These are phyloP conservation scores for Prinia subflava DNA, from an alignment of 2,113 vertebrate species.

Conservation along the genomic window DNA sequence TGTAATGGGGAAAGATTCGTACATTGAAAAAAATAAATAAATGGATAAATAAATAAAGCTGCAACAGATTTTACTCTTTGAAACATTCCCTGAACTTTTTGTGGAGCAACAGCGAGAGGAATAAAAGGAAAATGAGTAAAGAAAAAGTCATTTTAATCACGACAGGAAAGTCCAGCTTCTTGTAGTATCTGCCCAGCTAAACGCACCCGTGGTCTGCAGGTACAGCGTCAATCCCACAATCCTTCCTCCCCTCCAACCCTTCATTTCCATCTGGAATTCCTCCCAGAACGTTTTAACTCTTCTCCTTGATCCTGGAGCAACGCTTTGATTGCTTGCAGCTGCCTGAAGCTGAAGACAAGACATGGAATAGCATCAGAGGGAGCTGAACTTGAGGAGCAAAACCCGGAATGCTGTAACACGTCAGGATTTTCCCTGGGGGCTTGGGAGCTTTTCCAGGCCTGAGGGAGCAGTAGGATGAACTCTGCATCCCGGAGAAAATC, in stretches of 20 bases:
- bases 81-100: not conserved
- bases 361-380: not conserved
- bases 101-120: not conserved
- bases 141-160: not conserved
- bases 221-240: not conserved
- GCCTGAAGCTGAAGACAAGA: not conserved
- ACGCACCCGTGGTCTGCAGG: not conserved
- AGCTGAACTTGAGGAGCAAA: not conserved
- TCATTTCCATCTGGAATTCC: not conserved
- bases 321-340: not conserved
- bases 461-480: not conserved
- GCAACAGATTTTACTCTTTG: not conserved
- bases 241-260: not conserved
- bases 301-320: not conserved
- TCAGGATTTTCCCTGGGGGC: not conserved
- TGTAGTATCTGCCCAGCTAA: not conserved
- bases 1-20: not conserved
- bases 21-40: not conserved
- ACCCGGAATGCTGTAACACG: not conserved
- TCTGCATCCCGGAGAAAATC: not conserved
- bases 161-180: not conserved
- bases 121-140: not conserved
- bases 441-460: not conserved
- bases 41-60: not conserved
- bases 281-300: constrained; percentile 4